Evolutionary conservation across 2,888 invertebrate species (phyloP).

Genomic region (Cheiracanthium punctorium): DNA sequence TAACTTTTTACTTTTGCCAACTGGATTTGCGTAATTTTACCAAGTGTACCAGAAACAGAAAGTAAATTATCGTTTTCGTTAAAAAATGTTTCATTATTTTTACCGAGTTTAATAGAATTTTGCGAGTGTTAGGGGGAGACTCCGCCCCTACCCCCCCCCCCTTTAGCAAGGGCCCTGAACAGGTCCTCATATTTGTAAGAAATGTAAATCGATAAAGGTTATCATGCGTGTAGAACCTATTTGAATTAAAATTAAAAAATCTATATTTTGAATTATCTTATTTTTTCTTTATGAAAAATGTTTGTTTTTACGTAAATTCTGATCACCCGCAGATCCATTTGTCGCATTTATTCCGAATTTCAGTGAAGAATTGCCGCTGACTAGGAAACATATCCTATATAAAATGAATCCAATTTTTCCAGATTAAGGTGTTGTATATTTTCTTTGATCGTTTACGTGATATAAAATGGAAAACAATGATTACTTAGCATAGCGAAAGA

Average conservation of each 20-base stretch:
- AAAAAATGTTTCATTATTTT: too few species aligned
- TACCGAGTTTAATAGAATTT: too few species aligned
- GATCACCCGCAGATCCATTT: constrained; percentile 3
- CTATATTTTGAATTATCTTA: background rate
- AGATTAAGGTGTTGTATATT: background rate
- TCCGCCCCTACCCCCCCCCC: too few species aligned
- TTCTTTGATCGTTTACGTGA: constrained; percentile 6
- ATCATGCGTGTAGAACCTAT: background rate
- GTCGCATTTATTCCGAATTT: constrained; percentile 3
- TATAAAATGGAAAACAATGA: background rate
- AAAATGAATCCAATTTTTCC: constrained; percentile 1
- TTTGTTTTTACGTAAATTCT: constrained; percentile 11
- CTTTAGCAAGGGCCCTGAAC: too few species aligned
- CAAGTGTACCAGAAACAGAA: too few species aligned
- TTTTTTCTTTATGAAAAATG: background rate
- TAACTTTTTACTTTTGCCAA: too few species aligned
- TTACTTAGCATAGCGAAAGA: background rate
- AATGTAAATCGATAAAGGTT: background rate
- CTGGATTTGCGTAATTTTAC: too few species aligned
- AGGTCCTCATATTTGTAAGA: background rate
- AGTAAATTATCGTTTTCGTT: too few species aligned
- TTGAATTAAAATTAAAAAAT: background rate
- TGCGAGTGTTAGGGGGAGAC: too few species aligned
- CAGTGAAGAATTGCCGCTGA: background rate
- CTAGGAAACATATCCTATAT: background rate